Conservation (phyloP, 2,888 invertebrate genomes). For the Danaus chrysippus region DNA sequence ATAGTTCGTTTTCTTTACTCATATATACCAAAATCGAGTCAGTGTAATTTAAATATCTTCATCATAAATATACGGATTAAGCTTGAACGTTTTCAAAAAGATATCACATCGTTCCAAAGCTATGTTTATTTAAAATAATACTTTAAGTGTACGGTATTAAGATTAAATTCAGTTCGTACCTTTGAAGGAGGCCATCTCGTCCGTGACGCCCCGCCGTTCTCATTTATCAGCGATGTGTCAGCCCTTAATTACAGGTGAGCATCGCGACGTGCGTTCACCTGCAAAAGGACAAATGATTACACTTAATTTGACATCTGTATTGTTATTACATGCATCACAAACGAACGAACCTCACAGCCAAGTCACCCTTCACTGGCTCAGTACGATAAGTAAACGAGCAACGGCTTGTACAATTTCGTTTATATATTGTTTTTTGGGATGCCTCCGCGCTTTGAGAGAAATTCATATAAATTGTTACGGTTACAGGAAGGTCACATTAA, state of each 20-base stretch:
- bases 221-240: constrained; percentile 37
- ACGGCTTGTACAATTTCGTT: too few species aligned
- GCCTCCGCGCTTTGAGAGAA: too few species aligned
- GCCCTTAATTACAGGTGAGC: constrained; percentile 25
- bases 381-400: too few species aligned
- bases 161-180: constrained; percentile 33
- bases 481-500: too few species aligned
- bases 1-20: too few species aligned
- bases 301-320: constrained; percentile 19
- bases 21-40: too few species aligned
- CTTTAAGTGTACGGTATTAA: not conserved
- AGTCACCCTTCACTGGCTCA: not conserved
- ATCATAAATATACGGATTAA: too few species aligned
- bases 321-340: not conserved
- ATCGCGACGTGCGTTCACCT: constrained; percentile 31
- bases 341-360: not conserved
- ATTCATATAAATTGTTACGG: too few species aligned
- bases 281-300: constrained; percentile 25
- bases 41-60: too few species aligned
- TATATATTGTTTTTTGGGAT: too few species aligned
- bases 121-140: constrained; percentile 2
- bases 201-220: constrained; percentile 30
- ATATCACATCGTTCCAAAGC: too few species aligned
- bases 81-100: too few species aligned
- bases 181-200: constrained; percentile 47